A percentile compares a stretch with the other conserved stretches of the same genome.
These are phyloP conservation scores for Bos indicus DNA, from an alignment of 2,113 vertebrate species.

Conservation along the genomic window DNA sequence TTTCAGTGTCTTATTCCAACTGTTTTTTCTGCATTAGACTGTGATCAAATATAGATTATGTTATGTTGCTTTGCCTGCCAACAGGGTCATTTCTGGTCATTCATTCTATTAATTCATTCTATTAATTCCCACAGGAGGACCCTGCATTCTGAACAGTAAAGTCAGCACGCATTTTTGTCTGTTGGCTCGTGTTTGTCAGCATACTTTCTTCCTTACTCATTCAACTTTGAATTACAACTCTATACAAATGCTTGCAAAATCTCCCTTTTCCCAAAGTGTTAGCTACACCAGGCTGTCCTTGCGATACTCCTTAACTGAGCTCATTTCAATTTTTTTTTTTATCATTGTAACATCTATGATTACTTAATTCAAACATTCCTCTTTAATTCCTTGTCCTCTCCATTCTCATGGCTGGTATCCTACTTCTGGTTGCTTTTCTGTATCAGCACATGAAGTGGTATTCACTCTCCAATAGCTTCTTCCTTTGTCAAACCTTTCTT, in stretches of 20 bases:
- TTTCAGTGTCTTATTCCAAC: constrained; percentile 33
- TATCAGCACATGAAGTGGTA: background rate
- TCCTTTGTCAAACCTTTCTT: background rate
- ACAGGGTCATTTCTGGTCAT: constrained; percentile 52
- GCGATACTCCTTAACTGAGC: background rate
- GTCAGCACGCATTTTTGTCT: constrained; percentile 7
- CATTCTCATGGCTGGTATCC: background rate
- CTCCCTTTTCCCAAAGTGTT: background rate
- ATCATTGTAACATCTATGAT: background rate
- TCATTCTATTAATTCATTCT: constrained; percentile 41
- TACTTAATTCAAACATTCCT: background rate
- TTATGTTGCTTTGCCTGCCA: constrained; percentile 10
- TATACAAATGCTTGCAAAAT: background rate
- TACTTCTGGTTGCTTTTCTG: rapidly evolving
- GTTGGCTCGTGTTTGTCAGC: constrained; percentile 25
- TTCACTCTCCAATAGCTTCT: background rate
- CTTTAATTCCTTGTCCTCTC: background rate
- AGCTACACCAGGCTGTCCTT: background rate
- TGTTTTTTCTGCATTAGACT: constrained; percentile 31
- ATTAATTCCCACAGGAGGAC: constrained; percentile 52
- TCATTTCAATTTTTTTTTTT: background rate
- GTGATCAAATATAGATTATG: constrained; percentile 48
- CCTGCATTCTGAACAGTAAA: background rate
- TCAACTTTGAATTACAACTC: background rate
- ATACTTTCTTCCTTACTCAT: constrained; percentile 29